Percentiles rank a stretch among this genome's conserved stretches.
These are phyloP conservation scores for Ethmia dodecea DNA, from an alignment of 2,888 invertebrate genomes.

Conservation along the genomic window DNA sequence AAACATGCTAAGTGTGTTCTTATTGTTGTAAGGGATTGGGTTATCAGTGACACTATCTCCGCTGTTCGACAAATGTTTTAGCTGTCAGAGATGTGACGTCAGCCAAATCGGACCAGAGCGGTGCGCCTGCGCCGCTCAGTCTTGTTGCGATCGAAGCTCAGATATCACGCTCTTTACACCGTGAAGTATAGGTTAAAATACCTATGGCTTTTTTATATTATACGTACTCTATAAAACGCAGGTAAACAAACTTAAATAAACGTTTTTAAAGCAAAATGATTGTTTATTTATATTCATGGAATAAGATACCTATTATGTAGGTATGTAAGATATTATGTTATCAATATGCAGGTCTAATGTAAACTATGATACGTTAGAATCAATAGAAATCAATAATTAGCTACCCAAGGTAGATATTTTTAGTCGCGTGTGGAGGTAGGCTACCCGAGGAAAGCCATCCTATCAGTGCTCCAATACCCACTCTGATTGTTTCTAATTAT, in stretches of 20 bases:
- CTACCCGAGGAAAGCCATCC: slow-evolving; percentile 21
- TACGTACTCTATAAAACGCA: background rate
- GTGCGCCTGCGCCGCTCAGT: slow-evolving; percentile 38
- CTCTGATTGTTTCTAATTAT: slow-evolving; percentile 21
- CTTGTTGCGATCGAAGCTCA: slow-evolving; percentile 40
- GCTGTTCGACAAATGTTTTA: slow-evolving; percentile 74
- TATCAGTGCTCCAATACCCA: too few species aligned
- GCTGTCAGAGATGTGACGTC: slow-evolving; percentile 76
- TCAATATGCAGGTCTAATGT: slow-evolving; percentile 38
- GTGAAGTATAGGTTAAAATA: too few species aligned
- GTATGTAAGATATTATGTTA: slow-evolving; percentile 12
- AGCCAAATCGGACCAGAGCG: slow-evolving; percentile 58
- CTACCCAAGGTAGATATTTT: slow-evolving; percentile 58
- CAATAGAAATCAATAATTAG: slow-evolving; percentile 66
- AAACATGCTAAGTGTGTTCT: slow-evolving; percentile 77
- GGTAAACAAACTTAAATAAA: background rate
- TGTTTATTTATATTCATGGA: too few species aligned
- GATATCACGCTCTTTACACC: slow-evolving; percentile 42
- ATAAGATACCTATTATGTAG: slow-evolving; percentile 2
- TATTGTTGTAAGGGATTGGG: slow-evolving; percentile 75
- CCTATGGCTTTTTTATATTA: too few species aligned
- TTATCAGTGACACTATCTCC: slow-evolving; percentile 76
- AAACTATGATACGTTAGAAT: slow-evolving; percentile 67
- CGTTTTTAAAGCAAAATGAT: too few species aligned
- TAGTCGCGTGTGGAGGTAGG: slow-evolving; percentile 33